Conservation (phyloP, 2,888 invertebrate genomes). For the Siphonodentalium dalli region DNA sequence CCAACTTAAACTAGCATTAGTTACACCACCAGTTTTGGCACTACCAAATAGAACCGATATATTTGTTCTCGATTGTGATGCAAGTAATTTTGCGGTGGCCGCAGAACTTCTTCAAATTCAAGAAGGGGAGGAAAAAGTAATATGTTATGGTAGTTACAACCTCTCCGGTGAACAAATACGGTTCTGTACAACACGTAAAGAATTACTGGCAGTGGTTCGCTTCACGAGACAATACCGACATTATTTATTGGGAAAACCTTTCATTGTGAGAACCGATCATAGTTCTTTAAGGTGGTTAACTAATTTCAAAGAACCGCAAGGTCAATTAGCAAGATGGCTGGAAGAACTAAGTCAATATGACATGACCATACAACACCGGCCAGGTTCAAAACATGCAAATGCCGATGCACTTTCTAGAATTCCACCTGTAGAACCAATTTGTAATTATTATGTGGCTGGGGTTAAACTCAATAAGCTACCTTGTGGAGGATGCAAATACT, state of each 20-base stretch:
- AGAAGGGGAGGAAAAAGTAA: conserved; percentile 8
- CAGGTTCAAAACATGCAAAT: too few relatives aligned
- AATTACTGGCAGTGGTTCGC: conserved; percentile 18
- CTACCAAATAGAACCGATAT: neutral
- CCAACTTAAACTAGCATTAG: too few relatives aligned
- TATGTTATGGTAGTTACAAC: conserved; percentile 7
- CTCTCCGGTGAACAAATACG: neutral
- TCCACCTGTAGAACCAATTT: too few relatives aligned
- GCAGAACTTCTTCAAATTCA: conserved; percentile 10
- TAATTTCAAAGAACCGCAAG: conserved; percentile 3
- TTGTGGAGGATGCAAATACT: too few relatives aligned
- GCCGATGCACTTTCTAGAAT: too few relatives aligned
- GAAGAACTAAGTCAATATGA: conserved; percentile 3
- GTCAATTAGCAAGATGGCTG: conserved; percentile 4
- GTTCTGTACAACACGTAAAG: conserved; percentile 15
- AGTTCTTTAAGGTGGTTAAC: conserved; percentile 13
- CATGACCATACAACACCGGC: neutral
- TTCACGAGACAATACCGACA: conserved; percentile 17
- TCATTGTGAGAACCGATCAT: conserved; percentile 21
- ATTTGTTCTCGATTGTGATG: neutral
- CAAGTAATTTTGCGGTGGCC: neutral
- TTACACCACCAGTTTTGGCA: neutral
- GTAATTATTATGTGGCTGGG: too few relatives aligned
- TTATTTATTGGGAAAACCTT: conserved; percentile 16
- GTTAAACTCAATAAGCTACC: too few relatives aligned